Base-by-base conservation (phyloP, 2,797 vertebrate genomes). In the Otus scops region DNA sequence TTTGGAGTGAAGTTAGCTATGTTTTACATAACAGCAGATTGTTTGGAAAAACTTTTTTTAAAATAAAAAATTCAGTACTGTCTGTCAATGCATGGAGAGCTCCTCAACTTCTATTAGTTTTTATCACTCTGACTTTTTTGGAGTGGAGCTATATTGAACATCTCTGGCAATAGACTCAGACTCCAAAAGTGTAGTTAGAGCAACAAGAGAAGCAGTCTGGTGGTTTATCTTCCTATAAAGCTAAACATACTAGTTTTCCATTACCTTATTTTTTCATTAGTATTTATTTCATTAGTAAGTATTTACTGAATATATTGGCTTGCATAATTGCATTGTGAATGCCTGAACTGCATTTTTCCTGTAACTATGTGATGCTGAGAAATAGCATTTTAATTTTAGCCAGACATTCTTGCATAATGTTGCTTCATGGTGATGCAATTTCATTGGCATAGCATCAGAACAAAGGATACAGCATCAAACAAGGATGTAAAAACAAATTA, bases 321-420 rank as follows among this genome's bases (percentile, higher is more conserved):
- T 87, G 80, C 76, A 47, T 92, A 89, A 95, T 95, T 85, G 41
- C 67, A 30, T 70, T 82, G 69, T 76, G 83, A 68, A 83, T 92
- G 85, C 83, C 81, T 87, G 50, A 95, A 76, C 48, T 93, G 67
- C 69, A 19, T 93, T 94, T 95, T 96, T 94, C 81, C 82, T 95
- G 53, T 91, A 89, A 93, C 86, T 77, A 36, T 67, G 85, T 54
- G 93, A 93, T 96, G 92, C 85, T 89, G 89, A 95, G 93, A 94
- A 96, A 96, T 85, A 92, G 36, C 73, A 85, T 97, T 97, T 96
- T 93, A 94, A 97, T 96, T 95, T 97, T 84, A 93, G 85, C 92
- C 86, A 93, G 92, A 88, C 89, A 47, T 93, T 92, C 96, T 96
- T 88, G 78, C 71, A 82, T 96, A 82, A 86, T 88, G 81, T 87